Evolutionary conservation across 53 echinoderm and acorn worm species (phyloP).

Genomic region (Luidia sarsii): DNA sequence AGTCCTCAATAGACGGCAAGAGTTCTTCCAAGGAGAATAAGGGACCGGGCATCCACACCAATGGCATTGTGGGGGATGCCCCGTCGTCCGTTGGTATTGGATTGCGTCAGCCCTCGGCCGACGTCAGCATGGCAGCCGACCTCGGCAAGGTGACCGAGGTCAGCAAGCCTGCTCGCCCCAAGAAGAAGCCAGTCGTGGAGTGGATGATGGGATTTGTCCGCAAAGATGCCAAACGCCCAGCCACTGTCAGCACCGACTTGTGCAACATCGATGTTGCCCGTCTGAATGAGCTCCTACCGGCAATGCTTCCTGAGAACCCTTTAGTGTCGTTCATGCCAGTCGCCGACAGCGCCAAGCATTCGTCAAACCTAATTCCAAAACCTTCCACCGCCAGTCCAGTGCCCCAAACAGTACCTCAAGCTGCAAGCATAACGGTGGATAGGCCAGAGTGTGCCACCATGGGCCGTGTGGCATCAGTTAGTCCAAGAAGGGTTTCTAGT

Average conservation of each 20-base stretch:
- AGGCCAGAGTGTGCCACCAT: too few species aligned
- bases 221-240: constrained; percentile 7
- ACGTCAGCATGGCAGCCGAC: neutral
- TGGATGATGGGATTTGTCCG: constrained; percentile 57
- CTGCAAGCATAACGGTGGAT: neutral
- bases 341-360: neutral
- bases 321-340: neutral
- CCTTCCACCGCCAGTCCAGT: constrained; percentile 2
- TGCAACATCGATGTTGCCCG: neutral
- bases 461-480: neutral
- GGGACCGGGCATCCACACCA: neutral
- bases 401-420: constrained; percentile 18
- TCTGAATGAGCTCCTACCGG: constrained; percentile 1
- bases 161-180: neutral
- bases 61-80: constrained; percentile 11
- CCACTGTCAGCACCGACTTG: neutral
- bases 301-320: neutral
- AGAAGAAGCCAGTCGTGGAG: constrained; percentile 49
- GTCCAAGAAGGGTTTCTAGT: too few species aligned
- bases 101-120: constrained; percentile 9
- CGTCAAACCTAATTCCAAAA: neutral
- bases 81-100: neutral
- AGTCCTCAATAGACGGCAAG: constrained; percentile 11
- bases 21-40: neutral
- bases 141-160: neutral